These are phyloP conservation scores for Hypomecis atomaria DNA, from an alignment of 2,888 invertebrate genomes.

Conservation along the genomic window DNA sequence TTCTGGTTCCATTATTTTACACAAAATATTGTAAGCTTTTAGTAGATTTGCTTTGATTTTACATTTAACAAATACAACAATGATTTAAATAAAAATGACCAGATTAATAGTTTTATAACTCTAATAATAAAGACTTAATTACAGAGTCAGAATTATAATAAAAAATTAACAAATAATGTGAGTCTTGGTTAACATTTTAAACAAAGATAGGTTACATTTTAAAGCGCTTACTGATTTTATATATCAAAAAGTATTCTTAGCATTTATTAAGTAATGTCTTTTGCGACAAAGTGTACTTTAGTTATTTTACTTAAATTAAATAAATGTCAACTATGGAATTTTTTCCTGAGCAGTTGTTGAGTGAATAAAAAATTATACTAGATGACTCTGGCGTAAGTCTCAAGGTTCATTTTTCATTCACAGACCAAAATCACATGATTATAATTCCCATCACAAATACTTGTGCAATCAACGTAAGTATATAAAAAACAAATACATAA, in stretches of 20 bases:
- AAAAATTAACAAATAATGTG: slow-evolving; percentile 81
- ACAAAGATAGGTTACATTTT: slow-evolving; percentile 77
- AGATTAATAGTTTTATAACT: slow-evolving; percentile 82
- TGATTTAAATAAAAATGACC: slow-evolving; percentile 85
- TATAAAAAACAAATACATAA: slow-evolving; percentile 69
- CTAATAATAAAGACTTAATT: slow-evolving; percentile 79
- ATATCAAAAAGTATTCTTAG: slow-evolving; percentile 80
- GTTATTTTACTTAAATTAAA: slow-evolving; percentile 71
- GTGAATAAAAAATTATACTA: slow-evolving; percentile 45
- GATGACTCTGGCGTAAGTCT: slow-evolving; percentile 73
- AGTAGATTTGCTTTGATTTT: slow-evolving; percentile 78
- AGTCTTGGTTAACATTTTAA: slow-evolving; percentile 83
- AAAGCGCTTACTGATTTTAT: slow-evolving; percentile 74
- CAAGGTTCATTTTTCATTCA: slow-evolving; percentile 40
- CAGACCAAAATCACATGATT: slow-evolving; percentile 44
- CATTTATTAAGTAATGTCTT: slow-evolving; percentile 76
- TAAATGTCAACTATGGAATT: slow-evolving; percentile 64
- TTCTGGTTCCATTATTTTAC: slow-evolving; percentile 72
- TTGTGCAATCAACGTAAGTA: slow-evolving; percentile 73
- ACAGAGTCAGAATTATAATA: slow-evolving; percentile 79
- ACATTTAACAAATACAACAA: slow-evolving; percentile 81
- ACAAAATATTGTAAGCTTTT: slow-evolving; percentile 80
- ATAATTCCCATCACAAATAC: slow-evolving; percentile 59
- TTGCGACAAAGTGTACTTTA: slow-evolving; percentile 78
- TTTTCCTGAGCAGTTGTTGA: slow-evolving; percentile 59